Evolutionary conservation across 1,140 invertebrate species (phyloP).

Genomic region (Lutraria rhynchaena): DNA sequence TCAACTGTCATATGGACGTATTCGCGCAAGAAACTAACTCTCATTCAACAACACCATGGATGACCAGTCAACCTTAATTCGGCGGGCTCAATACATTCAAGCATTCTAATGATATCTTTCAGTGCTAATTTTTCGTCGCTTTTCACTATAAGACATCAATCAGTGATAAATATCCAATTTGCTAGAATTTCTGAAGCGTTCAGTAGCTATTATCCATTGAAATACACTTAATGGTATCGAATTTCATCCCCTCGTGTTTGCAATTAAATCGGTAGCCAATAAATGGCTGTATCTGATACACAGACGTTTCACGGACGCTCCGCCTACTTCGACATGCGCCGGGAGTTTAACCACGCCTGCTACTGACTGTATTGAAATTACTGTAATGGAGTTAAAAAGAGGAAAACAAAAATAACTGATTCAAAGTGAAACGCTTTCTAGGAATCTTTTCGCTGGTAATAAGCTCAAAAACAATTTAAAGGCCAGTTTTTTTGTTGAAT

Average conservation of each 20-base stretch:
- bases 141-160: constrained; percentile 41
- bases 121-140: constrained; percentile 23
- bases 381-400: too few species aligned
- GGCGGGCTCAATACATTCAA: constrained; percentile 5
- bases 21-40: too few species aligned
- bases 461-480: too few species aligned
- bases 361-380: not conserved
- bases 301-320: constrained; percentile 11
- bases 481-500: too few species aligned
- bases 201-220: constrained; percentile 58
- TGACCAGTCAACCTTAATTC: too few species aligned
- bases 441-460: too few species aligned
- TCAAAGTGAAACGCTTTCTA: too few species aligned
- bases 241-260: constrained; percentile 56
- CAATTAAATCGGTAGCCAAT: constrained; percentile 55
- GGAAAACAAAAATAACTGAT: too few species aligned
- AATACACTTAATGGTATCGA: constrained; percentile 58
- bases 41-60: too few species aligned
- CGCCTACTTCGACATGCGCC: constrained; percentile 39
- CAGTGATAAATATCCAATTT: constrained; percentile 61
- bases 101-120: constrained; percentile 17
- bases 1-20: too few species aligned
- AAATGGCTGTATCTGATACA: constrained; percentile 6
- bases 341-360: not conserved
- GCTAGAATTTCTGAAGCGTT: constrained; percentile 56